Percentiles rank a stretch among this genome's conserved stretches.
Conservation (phyloP, 2,888 invertebrate species). For the Rotaria macrura region DNA sequence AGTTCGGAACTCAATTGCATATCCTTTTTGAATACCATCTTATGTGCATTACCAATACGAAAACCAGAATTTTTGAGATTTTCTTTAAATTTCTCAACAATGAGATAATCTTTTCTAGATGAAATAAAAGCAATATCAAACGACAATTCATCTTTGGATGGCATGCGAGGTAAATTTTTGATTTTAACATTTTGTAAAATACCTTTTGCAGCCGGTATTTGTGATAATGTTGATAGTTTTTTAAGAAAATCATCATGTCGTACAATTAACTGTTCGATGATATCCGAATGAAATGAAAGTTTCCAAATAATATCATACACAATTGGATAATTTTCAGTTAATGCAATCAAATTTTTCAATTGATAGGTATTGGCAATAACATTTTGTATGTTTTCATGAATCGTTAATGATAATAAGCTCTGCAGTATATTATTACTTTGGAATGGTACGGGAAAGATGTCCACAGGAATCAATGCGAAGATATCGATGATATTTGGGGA, state of each 20-base stretch:
- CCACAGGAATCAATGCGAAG: too few relatives aligned
- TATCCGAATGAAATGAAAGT: conserved; percentile 3
- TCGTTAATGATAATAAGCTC: background rate
- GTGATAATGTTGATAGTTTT: background rate
- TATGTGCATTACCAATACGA: background rate
- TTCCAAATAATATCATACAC: background rate
- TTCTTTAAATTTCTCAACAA: background rate
- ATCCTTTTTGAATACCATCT: too few relatives aligned
- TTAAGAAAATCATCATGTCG: background rate
- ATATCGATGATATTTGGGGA: too few relatives aligned
- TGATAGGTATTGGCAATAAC: background rate
- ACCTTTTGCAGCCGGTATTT: background rate
- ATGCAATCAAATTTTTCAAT: background rate
- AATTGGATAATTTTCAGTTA: background rate
- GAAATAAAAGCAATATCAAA: background rate
- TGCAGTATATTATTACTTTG: background rate
- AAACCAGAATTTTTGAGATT: background rate
- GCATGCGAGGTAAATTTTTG: background rate
- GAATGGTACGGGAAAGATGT: too few relatives aligned
- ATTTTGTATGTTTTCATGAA: background rate
- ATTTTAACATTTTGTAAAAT: background rate
- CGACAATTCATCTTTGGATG: background rate
- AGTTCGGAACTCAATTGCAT: too few relatives aligned
- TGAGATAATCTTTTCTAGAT: background rate
- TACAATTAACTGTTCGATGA: background rate